A percentile compares a stretch with the other conserved stretches of the same genome.
Conservation (phyloP, 2,113 vertebrate species). For the Alligator mississippiensis region DNA sequence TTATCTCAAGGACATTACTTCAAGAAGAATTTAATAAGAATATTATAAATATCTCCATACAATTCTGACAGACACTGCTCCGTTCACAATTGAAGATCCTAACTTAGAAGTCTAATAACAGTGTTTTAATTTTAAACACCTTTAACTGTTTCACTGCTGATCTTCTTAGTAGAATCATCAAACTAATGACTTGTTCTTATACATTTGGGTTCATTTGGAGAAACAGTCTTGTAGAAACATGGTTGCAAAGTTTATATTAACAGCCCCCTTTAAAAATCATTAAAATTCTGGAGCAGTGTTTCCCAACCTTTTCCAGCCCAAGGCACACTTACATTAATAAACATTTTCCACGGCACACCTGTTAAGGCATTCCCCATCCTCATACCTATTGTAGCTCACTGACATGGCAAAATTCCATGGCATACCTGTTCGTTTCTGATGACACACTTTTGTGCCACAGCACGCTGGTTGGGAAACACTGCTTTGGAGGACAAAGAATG, state of each 20-base stretch:
- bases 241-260: background rate
- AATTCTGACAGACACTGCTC: background rate
- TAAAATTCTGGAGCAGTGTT: too few relatives aligned
- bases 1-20: background rate
- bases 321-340: too few relatives aligned
- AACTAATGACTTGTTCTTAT: background rate
- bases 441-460: too few relatives aligned
- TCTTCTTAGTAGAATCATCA: background rate
- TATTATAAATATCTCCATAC: background rate
- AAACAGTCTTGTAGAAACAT: background rate
- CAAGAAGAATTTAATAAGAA: background rate
- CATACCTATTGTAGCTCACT: too few relatives aligned
- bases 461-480: too few relatives aligned
- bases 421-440: too few relatives aligned
- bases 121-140: background rate
- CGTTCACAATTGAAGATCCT: background rate
- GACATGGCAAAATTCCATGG: too few relatives aligned
- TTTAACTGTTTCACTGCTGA: background rate
- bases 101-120: background rate
- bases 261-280: background rate
- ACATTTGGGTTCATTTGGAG: background rate
- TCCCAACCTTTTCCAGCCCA: too few relatives aligned
- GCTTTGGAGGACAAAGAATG: background rate
- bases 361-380: too few relatives aligned
- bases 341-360: too few relatives aligned